A percentile compares a stretch with the other conserved stretches of the same genome.
These are phyloP conservation scores for Lipotes vexillifer DNA, from an alignment of 2,113 vertebrate species.

Conservation along the genomic window DNA sequence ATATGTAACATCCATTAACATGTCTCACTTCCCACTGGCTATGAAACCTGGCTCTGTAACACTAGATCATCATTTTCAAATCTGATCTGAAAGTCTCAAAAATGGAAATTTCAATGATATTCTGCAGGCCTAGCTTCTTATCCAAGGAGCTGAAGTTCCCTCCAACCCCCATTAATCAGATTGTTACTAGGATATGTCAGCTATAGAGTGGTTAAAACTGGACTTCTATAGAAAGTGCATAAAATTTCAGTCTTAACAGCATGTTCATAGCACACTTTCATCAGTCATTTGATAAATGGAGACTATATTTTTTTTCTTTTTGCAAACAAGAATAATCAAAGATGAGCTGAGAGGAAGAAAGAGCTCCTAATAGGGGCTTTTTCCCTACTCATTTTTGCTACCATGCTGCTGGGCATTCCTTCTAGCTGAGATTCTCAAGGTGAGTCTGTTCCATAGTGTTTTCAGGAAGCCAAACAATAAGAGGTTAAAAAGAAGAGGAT, in stretches of 20 bases:
- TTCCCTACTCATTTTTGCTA: neutral
- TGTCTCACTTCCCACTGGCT: neutral
- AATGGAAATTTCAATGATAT: neutral
- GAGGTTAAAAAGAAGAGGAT: neutral
- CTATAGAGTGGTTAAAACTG: neutral
- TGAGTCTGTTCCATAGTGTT: neutral
- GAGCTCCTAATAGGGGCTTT: neutral
- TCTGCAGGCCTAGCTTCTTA: neutral
- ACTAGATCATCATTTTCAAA: constrained; percentile 6
- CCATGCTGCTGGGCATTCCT: neutral
- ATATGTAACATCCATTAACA: neutral
- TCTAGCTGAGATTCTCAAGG: neutral
- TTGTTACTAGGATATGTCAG: neutral
- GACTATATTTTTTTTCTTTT: neutral
- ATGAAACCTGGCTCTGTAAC: neutral
- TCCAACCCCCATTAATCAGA: neutral
- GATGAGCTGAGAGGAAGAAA: neutral
- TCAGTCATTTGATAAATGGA: neutral
- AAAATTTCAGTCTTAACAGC: neutral
- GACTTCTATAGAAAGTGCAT: neutral
- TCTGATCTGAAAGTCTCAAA: neutral
- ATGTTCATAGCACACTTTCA: neutral
- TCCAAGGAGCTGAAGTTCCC: neutral
- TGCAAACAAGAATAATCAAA: neutral
- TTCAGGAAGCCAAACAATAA: neutral